A percentile compares a stretch with the other conserved stretches of the same genome.
These are phyloP conservation scores for Bergia sp. DNA, from an alignment of 92 coral and sea anemone genomes.

Conservation along the genomic window DNA sequence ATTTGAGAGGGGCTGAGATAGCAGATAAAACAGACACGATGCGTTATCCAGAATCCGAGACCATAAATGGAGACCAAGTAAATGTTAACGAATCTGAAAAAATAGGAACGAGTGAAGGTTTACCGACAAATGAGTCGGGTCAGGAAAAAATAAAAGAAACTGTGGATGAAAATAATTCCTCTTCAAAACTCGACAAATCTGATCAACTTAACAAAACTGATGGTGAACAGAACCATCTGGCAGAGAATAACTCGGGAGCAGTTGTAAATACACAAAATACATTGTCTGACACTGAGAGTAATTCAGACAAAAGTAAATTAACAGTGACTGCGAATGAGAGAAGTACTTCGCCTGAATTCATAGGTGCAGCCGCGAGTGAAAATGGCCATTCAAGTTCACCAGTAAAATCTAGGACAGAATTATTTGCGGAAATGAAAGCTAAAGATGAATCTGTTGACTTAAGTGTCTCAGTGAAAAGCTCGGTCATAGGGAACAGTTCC, in stretches of 20 bases:
- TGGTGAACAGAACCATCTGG: conserved; percentile 14
- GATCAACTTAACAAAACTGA: conserved; percentile 10
- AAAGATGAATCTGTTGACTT: conserved; percentile 72
- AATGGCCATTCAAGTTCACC: background rate
- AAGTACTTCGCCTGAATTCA: conserved; percentile 12
- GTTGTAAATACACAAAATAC: conserved; percentile 1
- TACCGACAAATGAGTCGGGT: background rate
- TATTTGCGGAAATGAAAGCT: conserved; percentile 57
- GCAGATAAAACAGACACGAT: conserved; percentile 49
- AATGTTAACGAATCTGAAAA: conserved; percentile 8
- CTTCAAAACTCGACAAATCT: background rate
- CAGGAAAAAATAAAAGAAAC: conserved; percentile 32
- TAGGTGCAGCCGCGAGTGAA: background rate
- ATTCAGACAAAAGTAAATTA: background rate
- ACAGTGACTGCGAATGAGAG: background rate
- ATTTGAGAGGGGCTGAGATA: conserved; percentile 73
- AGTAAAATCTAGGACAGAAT: conserved; percentile 24
- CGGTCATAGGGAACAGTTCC: conserved; percentile 65
- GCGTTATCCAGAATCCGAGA: conserved; percentile 5
- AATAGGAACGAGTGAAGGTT: background rate
- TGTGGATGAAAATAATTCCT: background rate
- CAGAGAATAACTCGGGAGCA: background rate
- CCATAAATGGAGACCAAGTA: conserved; percentile 9
- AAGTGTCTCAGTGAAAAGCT: conserved; percentile 75
- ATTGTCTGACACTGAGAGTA: conserved; percentile 18